These are phyloP conservation scores for Drosophila bifasciata DNA, from an alignment of 1,140 invertebrate genomes.

Conservation along the genomic window DNA sequence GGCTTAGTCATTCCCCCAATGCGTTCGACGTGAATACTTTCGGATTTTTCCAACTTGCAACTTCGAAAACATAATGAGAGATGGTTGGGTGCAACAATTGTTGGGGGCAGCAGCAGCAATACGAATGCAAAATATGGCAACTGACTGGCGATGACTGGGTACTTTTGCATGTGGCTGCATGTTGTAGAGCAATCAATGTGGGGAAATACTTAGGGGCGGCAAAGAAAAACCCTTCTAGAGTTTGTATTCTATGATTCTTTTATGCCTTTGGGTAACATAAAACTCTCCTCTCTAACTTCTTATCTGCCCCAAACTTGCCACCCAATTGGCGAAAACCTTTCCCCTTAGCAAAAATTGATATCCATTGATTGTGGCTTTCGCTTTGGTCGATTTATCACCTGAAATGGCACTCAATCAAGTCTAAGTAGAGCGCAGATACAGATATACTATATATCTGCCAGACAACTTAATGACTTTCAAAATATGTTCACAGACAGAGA, in stretches of 20 bases:
- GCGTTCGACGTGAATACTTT: conserved; percentile 28
- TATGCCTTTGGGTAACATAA: neutral
- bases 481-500: conserved; percentile 34
- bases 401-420: conserved; percentile 38
- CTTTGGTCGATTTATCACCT: conserved; percentile 56
- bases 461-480: conserved; percentile 56
- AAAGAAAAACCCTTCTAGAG: too few species aligned
- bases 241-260: neutral
- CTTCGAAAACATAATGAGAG: conserved; percentile 47
- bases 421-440: conserved; percentile 57
- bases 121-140: conserved; percentile 33
- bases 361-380: conserved; percentile 59
- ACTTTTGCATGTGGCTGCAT: conserved; percentile 20
- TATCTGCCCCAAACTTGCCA: neutral
- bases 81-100: conserved; percentile 33
- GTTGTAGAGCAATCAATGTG: conserved; percentile 12
- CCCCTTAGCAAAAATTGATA: conserved; percentile 10
- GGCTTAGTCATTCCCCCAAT: conserved; percentile 61
- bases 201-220: too few species aligned
- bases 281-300: neutral
- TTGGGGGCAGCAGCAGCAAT: neutral
- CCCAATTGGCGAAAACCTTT: conserved; percentile 4
- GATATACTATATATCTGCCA: conserved; percentile 46
- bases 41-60: conserved; percentile 11
- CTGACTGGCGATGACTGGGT: conserved; percentile 21